Base-by-base conservation (phyloP, 2,113 vertebrate species). In the Sciurus niger region DNA sequence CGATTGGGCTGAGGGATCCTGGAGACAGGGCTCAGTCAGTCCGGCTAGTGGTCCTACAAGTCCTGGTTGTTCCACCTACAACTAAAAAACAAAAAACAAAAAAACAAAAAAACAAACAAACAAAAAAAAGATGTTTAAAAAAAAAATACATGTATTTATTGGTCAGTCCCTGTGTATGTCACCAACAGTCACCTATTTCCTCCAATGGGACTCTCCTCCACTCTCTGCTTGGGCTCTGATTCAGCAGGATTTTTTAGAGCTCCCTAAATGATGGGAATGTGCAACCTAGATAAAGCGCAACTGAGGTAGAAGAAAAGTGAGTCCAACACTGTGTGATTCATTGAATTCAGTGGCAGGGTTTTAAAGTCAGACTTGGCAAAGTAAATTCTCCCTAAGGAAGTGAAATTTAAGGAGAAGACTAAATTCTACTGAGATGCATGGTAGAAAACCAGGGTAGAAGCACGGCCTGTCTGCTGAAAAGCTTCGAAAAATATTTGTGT, bases 401-500 rank as follows among this genome's bases (percentile, higher is more conserved):
- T 93, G 40, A 84, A 89, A 73, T 83, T 65, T 79, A 92, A 93
- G 93, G 34, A 88, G 65, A 93, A 74, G 32, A 72, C 70, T 88
- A 84, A 55, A 2, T 87, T 88, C 68, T 92, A 77, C 79, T n/a
- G 60, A n/a, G 58, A 68, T 72, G 13, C 30, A 20, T 18, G 65
- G 46, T 74, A 17, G 76, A 40, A 93, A 77, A 90, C 46, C 30
- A 80, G 74, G 8, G 22, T 85, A 77, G 76, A 95, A 94, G 86
- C 89, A 82, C 65, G 82, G 89, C 46, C 93, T 93, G 89, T 96
- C 86, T 96, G 84, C 93, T 95, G 87, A 94, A 97, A 96, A 96
- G 83, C 95, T 96, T 96, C 94, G 74, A 51, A 89, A 97, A 96
- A 84, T 97, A 85, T 65, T 97, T 97, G 68, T 91, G 97, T 97